These are phyloP conservation scores for Phalera bucephala DNA, from an alignment of 2,888 invertebrate genomes.

Conservation along the genomic window DNA sequence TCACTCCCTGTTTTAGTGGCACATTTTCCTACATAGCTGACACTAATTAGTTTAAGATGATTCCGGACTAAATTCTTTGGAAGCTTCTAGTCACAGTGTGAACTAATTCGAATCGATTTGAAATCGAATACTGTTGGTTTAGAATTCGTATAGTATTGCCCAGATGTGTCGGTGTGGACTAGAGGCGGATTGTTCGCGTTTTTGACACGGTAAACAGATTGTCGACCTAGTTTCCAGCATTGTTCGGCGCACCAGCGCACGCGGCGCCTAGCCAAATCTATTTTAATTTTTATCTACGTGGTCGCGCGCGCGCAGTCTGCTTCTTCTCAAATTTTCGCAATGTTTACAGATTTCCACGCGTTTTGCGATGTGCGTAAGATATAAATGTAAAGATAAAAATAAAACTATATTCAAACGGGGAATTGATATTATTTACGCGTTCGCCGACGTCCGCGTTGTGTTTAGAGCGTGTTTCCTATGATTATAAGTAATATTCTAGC, in stretches of 20 bases:
- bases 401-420: slow-evolving; percentile 10
- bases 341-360: slow-evolving; percentile 53
- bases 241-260: slow-evolving; percentile 58
- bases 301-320: slow-evolving; percentile 55
- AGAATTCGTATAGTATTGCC: slow-evolving; percentile 16
- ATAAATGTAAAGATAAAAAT: slow-evolving; percentile 18
- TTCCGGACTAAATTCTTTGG: slow-evolving; percentile 14
- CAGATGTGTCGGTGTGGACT: slow-evolving; percentile 23
- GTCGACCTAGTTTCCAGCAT: slow-evolving; percentile 77
- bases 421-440: slow-evolving; percentile 7
- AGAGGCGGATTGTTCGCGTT: slow-evolving; percentile 50
- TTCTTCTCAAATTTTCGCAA: slow-evolving; percentile 63
- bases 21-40: slow-evolving; percentile 15
- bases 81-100: slow-evolving; percentile 10
- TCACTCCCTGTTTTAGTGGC: slow-evolving; percentile 14
- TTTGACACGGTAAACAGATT: slow-evolving; percentile 72
- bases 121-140: slow-evolving; percentile 21
- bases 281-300: slow-evolving; percentile 74
- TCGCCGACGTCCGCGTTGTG: slow-evolving; percentile 13
- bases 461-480: slow-evolving; percentile 11
- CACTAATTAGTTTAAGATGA: slow-evolving; percentile 16
- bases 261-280: slow-evolving; percentile 78
- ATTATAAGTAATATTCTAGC: slow-evolving; percentile 1
- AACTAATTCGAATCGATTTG: slow-evolving; percentile 9
- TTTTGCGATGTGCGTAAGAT: slow-evolving; percentile 13